These are phyloP conservation scores for Manis crassicaudata DNA, from an alignment of 2,797 vertebrate species.

Conservation along the genomic window DNA sequence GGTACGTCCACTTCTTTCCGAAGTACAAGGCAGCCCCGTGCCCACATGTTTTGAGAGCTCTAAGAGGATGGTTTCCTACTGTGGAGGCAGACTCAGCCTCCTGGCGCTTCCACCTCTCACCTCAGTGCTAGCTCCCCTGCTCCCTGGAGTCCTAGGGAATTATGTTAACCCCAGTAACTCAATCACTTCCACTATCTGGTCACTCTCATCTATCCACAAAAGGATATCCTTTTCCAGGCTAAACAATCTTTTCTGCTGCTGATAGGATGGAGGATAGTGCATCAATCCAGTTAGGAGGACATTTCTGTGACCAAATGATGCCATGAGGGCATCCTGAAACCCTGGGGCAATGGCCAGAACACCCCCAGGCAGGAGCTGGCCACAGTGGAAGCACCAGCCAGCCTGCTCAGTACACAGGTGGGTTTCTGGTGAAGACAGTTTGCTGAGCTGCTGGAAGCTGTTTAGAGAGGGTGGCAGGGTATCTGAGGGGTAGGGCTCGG, in stretches of 20 bases:
- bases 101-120: too few relatives aligned
- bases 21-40: rapidly evolving
- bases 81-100: not conserved
- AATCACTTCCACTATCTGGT: not conserved
- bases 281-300: not conserved
- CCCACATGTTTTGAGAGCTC: not conserved
- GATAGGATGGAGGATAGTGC: not conserved
- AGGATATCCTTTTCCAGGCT: not conserved
- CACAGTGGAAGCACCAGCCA: not conserved
- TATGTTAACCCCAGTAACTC: not conserved
- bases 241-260: not conserved
- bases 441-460: not conserved
- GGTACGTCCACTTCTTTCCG: not conserved
- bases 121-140: not conserved
- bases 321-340: not conserved
- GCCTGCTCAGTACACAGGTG: not conserved
- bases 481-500: not conserved
- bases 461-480: not conserved
- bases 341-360: not conserved
- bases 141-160: not conserved
- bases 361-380: not conserved
- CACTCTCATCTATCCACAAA: not conserved
- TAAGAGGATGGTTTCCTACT: not conserved
- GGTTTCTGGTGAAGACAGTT: not conserved
- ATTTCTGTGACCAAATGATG: not conserved